These are phyloP conservation scores for Trissoscelio sp. DNA, from an alignment of 2,888 invertebrate species.

Conservation along the genomic window DNA sequence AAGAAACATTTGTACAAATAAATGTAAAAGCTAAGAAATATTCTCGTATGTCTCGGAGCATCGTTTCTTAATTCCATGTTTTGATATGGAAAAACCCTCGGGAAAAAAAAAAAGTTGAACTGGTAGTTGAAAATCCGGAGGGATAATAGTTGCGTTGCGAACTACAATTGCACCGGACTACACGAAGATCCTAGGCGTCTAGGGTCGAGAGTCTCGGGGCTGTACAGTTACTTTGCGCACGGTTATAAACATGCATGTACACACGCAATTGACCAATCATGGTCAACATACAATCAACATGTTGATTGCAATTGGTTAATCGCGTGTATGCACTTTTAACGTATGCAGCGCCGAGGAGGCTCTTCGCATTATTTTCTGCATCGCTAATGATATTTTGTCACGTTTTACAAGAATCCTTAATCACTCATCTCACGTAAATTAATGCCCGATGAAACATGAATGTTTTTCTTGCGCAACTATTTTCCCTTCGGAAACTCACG, in stretches of 20 bases:
- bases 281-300: conserved; percentile 65
- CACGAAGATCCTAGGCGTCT: conserved; percentile 46
- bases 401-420: conserved; percentile 61
- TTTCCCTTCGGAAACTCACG: conserved; percentile 4
- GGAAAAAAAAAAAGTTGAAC: conserved; percentile 29
- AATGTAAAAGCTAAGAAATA: no score
- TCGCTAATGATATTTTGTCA: conserved; percentile 65
- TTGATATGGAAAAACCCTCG: conserved; percentile 10
- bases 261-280: conserved; percentile 66
- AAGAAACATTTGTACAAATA: no score
- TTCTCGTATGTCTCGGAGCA: conserved; percentile 14
- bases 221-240: conserved; percentile 55
- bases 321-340: conserved; percentile 56
- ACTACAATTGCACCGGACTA: conserved; percentile 52
- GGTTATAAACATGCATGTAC: conserved; percentile 62
- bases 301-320: conserved; percentile 67
- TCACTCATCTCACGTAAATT: conserved; percentile 57
- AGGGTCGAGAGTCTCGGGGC: conserved; percentile 56
- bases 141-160: conserved; percentile 53
- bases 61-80: conserved; percentile 35
- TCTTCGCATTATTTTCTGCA: conserved; percentile 41
- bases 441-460: conserved; percentile 44
- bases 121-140: conserved; percentile 40
- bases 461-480: conserved; percentile 22
- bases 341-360: conserved; percentile 42